phyloP scores from a whole-genome alignment of 2,888 invertebrate species.

The Drosophila leonis region DNA sequence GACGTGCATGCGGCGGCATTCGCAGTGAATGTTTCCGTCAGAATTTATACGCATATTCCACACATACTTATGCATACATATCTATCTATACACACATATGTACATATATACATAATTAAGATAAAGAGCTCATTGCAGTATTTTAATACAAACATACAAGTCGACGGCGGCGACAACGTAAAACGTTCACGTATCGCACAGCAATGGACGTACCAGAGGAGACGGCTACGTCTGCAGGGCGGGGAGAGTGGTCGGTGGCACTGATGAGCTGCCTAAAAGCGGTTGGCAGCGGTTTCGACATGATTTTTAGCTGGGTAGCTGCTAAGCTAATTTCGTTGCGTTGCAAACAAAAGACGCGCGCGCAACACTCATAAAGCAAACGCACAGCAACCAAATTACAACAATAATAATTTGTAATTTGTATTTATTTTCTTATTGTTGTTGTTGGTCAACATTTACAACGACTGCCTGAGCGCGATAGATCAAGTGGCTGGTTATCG shows the following conservation, averaged over 20 bases:
- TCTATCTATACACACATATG: constrained; percentile 1
- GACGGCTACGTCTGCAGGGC: neutral
- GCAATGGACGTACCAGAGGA: constrained; percentile 14
- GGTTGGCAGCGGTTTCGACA: constrained; percentile 49
- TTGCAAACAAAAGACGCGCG: constrained; percentile 47
- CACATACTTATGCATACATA: constrained; percentile 9
- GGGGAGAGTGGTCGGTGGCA: neutral
- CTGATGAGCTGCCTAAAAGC: constrained; percentile 52
- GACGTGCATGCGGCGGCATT: constrained; percentile 33
- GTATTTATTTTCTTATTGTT: constrained; percentile 37
- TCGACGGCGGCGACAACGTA: constrained; percentile 33
- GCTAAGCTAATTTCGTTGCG: constrained; percentile 56
- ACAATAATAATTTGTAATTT: constrained; percentile 36
- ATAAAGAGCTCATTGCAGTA: constrained; percentile 71
- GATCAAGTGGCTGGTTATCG: constrained; percentile 12
- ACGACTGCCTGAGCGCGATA: constrained; percentile 28
- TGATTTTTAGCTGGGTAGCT: constrained; percentile 60
- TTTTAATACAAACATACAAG: constrained; percentile 67
- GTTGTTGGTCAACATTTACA: constrained; percentile 34
- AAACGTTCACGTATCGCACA: constrained; percentile 48
- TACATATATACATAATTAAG: constrained; percentile 35
- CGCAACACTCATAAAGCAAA: constrained; percentile 33
- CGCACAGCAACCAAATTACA: neutral
- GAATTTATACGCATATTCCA: constrained; percentile 42
- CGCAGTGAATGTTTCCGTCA: constrained; percentile 49